These are phyloP conservation scores for Perca flavescens DNA, from an alignment of 2,113 vertebrate genomes.

Conservation along the genomic window DNA sequence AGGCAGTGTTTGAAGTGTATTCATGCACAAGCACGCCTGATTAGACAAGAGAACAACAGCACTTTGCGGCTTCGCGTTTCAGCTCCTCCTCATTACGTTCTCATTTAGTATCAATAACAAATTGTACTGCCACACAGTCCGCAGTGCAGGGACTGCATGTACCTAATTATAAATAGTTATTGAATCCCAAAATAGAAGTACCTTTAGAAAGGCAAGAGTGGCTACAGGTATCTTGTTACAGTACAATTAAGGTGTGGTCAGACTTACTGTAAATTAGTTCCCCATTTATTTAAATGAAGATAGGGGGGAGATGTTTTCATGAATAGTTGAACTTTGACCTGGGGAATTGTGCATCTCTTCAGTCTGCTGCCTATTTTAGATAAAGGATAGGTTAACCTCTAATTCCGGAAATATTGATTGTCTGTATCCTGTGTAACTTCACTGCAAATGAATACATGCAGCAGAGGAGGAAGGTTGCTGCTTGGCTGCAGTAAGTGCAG, in stretches of 20 bases:
- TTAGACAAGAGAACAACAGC: slow-evolving; percentile 58
- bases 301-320: neutral
- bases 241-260: neutral
- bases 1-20: slow-evolving; percentile 62
- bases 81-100: slow-evolving; percentile 41
- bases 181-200: slow-evolving; percentile 35
- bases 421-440: slow-evolving; percentile 9
- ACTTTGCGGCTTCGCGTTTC: slow-evolving; percentile 44
- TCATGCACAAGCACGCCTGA: slow-evolving; percentile 54
- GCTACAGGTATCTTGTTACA: slow-evolving; percentile 12
- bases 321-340: neutral
- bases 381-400: slow-evolving; percentile 6
- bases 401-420: slow-evolving; percentile 29
- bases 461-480: slow-evolving; percentile 14
- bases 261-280: neutral
- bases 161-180: slow-evolving; percentile 42
- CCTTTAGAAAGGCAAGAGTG: slow-evolving; percentile 9
- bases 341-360: neutral
- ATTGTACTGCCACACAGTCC: slow-evolving; percentile 28
- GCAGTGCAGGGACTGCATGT: slow-evolving; percentile 37
- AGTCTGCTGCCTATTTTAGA: slow-evolving; percentile 6
- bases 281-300: neutral
- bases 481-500: neutral
- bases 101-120: slow-evolving; percentile 50
- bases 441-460: slow-evolving; percentile 30